Conservation (phyloP, 1,140 invertebrate genomes). For the Aphis gossypii region DNA sequence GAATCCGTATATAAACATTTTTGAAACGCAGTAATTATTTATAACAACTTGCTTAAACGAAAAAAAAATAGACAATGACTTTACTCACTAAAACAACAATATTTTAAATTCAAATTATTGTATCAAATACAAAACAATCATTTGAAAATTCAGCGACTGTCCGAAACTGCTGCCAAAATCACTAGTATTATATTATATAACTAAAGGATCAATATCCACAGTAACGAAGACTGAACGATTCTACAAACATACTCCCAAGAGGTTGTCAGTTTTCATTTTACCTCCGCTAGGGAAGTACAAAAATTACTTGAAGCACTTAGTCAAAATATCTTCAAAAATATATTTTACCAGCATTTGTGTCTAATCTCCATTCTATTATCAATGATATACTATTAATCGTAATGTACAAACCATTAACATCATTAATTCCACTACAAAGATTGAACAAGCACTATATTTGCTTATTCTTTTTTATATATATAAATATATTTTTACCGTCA, state of each 20-base stretch:
- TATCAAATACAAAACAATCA: not conserved
- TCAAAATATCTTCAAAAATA: not conserved
- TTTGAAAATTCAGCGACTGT: not conserved
- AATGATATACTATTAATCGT: not conserved
- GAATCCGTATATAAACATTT: not conserved
- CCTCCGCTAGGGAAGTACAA: not conserved
- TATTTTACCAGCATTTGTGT: not conserved
- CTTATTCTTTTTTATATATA: not conserved
- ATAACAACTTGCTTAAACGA: not conserved
- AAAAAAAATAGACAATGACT: not conserved
- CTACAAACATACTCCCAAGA: not conserved
- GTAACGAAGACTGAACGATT: not conserved
- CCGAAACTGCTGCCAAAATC: not conserved
- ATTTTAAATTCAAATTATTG: not conserved
- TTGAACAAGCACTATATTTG: not conserved
- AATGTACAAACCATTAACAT: not conserved
- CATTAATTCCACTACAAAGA: not conserved
- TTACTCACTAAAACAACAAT: not conserved
- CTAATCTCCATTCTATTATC: not conserved
- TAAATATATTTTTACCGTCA: not conserved
- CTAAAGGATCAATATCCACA: not conserved
- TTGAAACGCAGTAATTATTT: not conserved
- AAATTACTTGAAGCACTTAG: not conserved
- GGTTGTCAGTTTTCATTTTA: not conserved
- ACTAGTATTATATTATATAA: not conserved